Evolutionary conservation across 2,888 invertebrate genomes (phyloP).

Genomic region (Junonia oenone): DNA sequence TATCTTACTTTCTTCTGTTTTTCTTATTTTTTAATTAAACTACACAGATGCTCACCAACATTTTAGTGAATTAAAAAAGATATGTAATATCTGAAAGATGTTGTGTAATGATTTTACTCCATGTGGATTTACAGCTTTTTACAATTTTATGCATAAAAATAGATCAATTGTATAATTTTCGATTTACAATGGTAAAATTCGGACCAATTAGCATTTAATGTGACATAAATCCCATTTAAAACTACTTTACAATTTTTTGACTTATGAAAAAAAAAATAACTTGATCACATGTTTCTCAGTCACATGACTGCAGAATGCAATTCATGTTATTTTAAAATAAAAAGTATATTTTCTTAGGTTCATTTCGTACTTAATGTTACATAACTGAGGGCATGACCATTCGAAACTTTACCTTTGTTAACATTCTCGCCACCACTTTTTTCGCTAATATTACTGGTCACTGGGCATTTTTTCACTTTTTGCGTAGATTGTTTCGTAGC

Average conservation of each 20-base stretch:
- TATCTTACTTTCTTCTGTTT: neutral
- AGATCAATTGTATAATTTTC: neutral
- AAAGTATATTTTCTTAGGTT: slow-evolving; percentile 42
- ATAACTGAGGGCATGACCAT: slow-evolving; percentile 71
- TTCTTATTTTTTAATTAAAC: neutral
- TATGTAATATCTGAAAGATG: slow-evolving; percentile 25
- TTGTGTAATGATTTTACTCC: slow-evolving; percentile 29
- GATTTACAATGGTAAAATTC: neutral
- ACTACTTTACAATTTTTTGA: slow-evolving; percentile 3
- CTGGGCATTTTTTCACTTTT: slow-evolving; percentile 75
- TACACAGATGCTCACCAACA: neutral
- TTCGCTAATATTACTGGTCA: slow-evolving; percentile 61
- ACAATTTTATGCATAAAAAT: neutral
- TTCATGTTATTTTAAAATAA: slow-evolving; percentile 33
- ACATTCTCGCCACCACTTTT: slow-evolving; percentile 63
- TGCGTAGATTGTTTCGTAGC: slow-evolving; percentile 65
- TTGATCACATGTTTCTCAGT: slow-evolving; percentile 62
- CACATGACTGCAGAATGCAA: slow-evolving; percentile 54
- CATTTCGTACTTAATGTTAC: slow-evolving; percentile 59
- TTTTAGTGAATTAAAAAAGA: neutral
- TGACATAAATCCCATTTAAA: slow-evolving; percentile 3
- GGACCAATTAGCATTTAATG: neutral
- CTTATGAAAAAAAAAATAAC: slow-evolving; percentile 9
- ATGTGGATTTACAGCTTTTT: neutral
- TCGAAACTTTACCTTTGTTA: slow-evolving; percentile 68